Evolutionary conservation across 2,797 vertebrate genomes (phyloP).

Genomic region (Merluccius polli): DNA sequence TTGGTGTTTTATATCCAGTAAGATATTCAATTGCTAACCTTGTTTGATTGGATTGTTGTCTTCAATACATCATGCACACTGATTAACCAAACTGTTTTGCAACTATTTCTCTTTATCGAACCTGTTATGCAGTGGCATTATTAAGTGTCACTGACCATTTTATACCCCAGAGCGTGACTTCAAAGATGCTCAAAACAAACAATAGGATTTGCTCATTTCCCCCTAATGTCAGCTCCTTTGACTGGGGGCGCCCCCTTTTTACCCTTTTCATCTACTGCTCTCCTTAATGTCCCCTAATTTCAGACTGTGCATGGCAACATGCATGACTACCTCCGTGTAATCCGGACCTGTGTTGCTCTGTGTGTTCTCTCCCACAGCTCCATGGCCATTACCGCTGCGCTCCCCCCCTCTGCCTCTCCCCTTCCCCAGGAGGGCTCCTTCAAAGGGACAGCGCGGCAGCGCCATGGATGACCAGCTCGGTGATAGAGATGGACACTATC

Average conservation of each 20-base stretch:
- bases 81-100: neutral
- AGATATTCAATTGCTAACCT: neutral
- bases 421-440: slow-evolving; percentile 39
- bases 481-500: slow-evolving; percentile 50
- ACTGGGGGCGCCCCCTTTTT: slow-evolving; percentile 27
- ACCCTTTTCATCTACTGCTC: slow-evolving; percentile 54
- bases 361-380: slow-evolving; percentile 52
- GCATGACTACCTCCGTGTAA: slow-evolving; percentile 61
- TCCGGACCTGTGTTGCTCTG: slow-evolving; percentile 56
- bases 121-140: slow-evolving; percentile 7
- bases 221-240: slow-evolving; percentile 36
- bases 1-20: neutral
- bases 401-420: neutral
- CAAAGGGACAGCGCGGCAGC: slow-evolving; percentile 35
- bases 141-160: slow-evolving; percentile 45
- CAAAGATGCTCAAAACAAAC: slow-evolving; percentile 49
- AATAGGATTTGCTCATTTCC: slow-evolving; percentile 49
- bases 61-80: slow-evolving; percentile 10
- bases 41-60: neutral
- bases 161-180: slow-evolving; percentile 51
- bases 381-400: slow-evolving; percentile 32
- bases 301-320: slow-evolving; percentile 38
- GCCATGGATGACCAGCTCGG: slow-evolving; percentile 44
- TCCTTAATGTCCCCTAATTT: slow-evolving; percentile 52
- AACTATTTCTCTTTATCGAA: neutral